Evolutionary conservation across 1,140 invertebrate species (phyloP).

Genomic region (Drosophila tropicalis): DNA sequence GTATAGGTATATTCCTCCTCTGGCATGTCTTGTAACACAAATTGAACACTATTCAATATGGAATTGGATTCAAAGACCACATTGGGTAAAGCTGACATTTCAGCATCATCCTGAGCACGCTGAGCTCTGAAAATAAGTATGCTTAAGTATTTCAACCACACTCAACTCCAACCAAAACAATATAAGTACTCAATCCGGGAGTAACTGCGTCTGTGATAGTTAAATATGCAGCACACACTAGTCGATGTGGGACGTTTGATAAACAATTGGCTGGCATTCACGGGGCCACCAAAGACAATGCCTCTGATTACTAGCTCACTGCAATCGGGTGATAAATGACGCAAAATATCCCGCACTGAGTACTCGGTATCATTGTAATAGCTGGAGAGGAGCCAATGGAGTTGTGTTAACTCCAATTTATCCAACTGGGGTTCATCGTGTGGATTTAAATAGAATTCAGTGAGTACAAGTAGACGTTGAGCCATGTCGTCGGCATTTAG

Average conservation of each 20-base stretch:
- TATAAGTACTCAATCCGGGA: constrained; percentile 59
- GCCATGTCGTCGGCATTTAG: constrained; percentile 51
- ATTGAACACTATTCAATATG: constrained; percentile 71
- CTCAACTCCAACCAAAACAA: background rate
- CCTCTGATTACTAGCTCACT: constrained; percentile 65
- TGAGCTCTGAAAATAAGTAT: constrained; percentile 14
- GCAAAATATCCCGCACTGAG: constrained; percentile 68
- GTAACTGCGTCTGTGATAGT: constrained; percentile 64
- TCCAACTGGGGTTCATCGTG: constrained; percentile 48
- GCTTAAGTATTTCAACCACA: background rate
- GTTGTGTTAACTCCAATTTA: constrained; percentile 43
- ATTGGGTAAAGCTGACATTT: constrained; percentile 50
- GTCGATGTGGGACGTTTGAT: constrained; percentile 66
- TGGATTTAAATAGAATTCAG: constrained; percentile 64
- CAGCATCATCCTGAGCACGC: constrained; percentile 49
- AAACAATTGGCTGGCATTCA: constrained; percentile 66
- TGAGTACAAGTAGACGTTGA: constrained; percentile 57
- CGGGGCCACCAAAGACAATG: constrained; percentile 59
- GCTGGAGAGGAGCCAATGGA: constrained; percentile 60
- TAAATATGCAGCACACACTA: constrained; percentile 79
- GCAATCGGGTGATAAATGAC: constrained; percentile 67
- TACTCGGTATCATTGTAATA: constrained; percentile 63
- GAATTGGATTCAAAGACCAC: constrained; percentile 72
- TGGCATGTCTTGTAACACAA: constrained; percentile 63
- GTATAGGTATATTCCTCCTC: constrained; percentile 52